Base-by-base conservation (phyloP, 2,888 invertebrate species). In the Ptilodon capucinus region DNA sequence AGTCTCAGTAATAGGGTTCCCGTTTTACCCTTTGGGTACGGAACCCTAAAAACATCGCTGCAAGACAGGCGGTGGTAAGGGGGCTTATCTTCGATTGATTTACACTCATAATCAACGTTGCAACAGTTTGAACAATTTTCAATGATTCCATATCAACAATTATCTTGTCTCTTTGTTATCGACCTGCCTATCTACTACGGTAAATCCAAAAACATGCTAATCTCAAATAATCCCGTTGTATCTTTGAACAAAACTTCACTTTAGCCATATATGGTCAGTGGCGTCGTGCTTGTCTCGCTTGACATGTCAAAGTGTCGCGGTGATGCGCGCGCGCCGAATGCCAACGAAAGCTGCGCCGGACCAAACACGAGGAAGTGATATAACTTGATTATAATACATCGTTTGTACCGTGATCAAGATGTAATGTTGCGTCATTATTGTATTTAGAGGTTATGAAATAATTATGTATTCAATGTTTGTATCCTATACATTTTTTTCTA, bases 251-350 rank as follows among this genome's bases (percentile, higher is more conserved):
- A 14, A 9, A 28, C 28, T 7, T 6, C 17, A 17, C 17, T 17
- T 35, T 35, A 44, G 14, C 25, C 30, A 34, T 42, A 44, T 40
- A 35, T 38, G 46, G 19, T 9, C 34, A 35, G 34, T 51, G 47
- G 42, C 25, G 32, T 45, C 45, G 49, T 54, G 51, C 46, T 45
- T 55, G 53, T 48, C 48, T 46, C 46, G 49, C 58, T 47, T 61
- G 64, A 67, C 54, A 58, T 62, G 58, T 59, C 63, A 57, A 54
- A 23, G 44, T 43, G 48, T 41, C 18, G 38, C 25, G 48, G 50
- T 48, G 56, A 42, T 42, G 44, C 48, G 55, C 46, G 32, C 34
- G 43, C 51, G 52, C 48, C 6, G 38, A 48, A 62, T 62, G 44
- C 50, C 47, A 60, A 60, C 51, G 44, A 58, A 35, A 21, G 3